Conservation (phyloP, 2,113 vertebrate genomes). For the Calonectris borealis region DNA sequence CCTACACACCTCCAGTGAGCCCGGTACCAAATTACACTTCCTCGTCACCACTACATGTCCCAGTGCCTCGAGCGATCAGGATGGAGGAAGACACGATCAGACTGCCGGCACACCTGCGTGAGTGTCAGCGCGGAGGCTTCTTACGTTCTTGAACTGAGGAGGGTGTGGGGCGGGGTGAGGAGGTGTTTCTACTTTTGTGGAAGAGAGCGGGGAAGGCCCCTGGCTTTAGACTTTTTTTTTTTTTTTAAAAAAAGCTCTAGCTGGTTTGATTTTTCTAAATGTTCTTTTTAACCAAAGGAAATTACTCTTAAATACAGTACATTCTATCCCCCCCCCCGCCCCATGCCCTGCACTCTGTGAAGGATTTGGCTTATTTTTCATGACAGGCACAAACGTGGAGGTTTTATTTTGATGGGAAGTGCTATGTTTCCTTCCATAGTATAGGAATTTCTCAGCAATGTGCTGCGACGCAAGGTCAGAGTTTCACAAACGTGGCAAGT, state of each 20-base stretch:
- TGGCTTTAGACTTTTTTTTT: not conserved
- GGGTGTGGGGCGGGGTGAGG: not conserved
- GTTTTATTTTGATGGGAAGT: not conserved
- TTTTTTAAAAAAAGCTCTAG: not conserved
- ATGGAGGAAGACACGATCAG: constrained; percentile 93
- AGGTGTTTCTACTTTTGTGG: not conserved
- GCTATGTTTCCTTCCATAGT: not conserved
- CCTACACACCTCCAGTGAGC: constrained; percentile 93
- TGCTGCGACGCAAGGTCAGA: not conserved
- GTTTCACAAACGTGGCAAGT: not conserved
- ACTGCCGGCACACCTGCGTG: constrained; percentile 94
- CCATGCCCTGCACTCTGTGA: not conserved
- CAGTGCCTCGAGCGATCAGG: constrained; percentile 86
- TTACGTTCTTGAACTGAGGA: not conserved
- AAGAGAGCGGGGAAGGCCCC: not conserved
- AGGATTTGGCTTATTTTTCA: not conserved
- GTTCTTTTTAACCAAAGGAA: not conserved
- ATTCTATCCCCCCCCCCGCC: not conserved
- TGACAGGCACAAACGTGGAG: not conserved
- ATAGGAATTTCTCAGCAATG: not conserved
- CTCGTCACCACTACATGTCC: constrained; percentile 90
- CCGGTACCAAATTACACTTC: constrained; percentile 88
- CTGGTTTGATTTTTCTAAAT: not conserved
- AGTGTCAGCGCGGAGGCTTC: constrained; percentile 65
- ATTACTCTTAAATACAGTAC: not conserved